These are phyloP conservation scores for Volucella zonaria DNA, from an alignment of 2,888 invertebrate species.

Conservation along the genomic window DNA sequence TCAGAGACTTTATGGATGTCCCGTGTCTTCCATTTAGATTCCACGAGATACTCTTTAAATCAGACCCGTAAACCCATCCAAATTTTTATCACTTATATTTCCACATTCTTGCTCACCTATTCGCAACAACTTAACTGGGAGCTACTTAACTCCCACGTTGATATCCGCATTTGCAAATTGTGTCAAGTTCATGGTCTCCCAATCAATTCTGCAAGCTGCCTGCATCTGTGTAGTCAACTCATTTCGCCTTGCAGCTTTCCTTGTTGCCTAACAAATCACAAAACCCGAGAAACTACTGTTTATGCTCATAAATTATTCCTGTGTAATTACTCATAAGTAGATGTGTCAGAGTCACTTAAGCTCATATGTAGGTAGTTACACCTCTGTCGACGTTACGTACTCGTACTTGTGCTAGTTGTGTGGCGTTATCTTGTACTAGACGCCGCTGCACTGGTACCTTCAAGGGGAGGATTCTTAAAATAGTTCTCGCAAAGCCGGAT, in stretches of 20 bases:
- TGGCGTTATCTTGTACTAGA: background rate
- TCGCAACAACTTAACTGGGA: background rate
- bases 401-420: background rate
- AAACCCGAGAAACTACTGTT: background rate
- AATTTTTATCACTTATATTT: constrained; percentile 3
- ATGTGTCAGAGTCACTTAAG: constrained; percentile 70
- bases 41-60: too few species aligned
- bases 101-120: background rate
- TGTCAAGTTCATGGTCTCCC: constrained; percentile 65
- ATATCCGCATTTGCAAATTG: constrained; percentile 31
- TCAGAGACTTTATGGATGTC: too few species aligned
- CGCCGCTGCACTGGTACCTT: constrained; percentile 16
- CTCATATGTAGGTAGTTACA: constrained; percentile 49
- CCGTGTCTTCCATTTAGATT: too few species aligned
- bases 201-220: background rate
- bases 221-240: constrained; percentile 45
- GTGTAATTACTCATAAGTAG: constrained; percentile 70
- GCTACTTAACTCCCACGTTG: background rate
- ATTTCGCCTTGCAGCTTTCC: constrained; percentile 41
- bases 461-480: constrained; percentile 49
- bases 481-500: constrained; percentile 50
- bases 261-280: constrained; percentile 10
- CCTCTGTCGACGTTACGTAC: constrained; percentile 44
- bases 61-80: too few species aligned
- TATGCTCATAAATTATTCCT: constrained; percentile 64